Conservation (phyloP, 23 tunicate genomes). For the Aplidium turbinatum region DNA sequence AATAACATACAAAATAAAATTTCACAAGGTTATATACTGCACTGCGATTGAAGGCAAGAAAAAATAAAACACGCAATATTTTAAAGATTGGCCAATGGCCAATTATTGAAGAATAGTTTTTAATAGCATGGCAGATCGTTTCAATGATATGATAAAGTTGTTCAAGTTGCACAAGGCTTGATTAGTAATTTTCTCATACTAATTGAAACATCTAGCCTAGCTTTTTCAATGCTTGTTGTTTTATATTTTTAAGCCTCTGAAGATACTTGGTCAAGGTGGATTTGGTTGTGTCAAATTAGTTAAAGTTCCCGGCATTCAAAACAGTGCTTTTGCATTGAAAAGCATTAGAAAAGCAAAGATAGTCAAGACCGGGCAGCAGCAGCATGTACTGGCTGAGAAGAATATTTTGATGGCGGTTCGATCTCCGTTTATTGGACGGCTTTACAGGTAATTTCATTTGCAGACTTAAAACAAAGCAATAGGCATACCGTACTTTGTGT, state of each 20-base stretch:
- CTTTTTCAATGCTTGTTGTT: background rate
- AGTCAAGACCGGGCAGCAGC: constrained; percentile 83
- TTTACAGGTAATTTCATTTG: constrained; percentile 53
- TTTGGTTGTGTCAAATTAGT: constrained; percentile 92
- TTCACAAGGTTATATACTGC: too few species aligned
- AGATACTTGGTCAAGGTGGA: constrained; percentile 83
- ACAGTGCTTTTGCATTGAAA: constrained; percentile 85
- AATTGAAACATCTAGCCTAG: background rate
- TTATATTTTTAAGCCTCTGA: constrained; percentile 37
- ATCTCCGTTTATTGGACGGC: constrained; percentile 76
- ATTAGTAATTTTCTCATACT: background rate
- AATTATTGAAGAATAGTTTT: too few species aligned
- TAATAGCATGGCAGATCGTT: too few species aligned
- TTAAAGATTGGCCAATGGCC: too few species aligned
- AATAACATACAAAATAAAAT: too few species aligned
- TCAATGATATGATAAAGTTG: too few species aligned
- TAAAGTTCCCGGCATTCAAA: constrained; percentile 41
- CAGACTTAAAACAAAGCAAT: too few species aligned
- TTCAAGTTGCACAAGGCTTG: too few species aligned
- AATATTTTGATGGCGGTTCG: constrained; percentile 59
- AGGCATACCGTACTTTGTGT: too few species aligned
- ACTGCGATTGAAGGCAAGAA: too few species aligned
- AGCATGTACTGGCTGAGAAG: constrained; percentile 84
- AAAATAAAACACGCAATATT: too few species aligned
- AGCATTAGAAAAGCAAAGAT: constrained; percentile 77